These are phyloP conservation scores for Cephalopterus ornatus DNA, from an alignment of 2,113 vertebrate species.

Conservation along the genomic window DNA sequence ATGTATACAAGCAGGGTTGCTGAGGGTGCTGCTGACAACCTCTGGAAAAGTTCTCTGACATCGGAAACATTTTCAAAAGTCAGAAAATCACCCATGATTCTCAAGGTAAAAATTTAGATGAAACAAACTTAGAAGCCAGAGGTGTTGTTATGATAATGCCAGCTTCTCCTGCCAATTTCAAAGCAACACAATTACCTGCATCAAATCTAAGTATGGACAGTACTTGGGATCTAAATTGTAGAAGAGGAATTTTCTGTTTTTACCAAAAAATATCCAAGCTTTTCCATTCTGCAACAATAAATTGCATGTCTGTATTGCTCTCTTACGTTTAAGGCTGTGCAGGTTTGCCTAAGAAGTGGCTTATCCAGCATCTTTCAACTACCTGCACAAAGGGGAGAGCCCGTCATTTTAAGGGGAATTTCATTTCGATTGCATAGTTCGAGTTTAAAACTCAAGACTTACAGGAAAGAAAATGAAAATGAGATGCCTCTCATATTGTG, in stretches of 20 bases:
- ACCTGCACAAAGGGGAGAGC: neutral
- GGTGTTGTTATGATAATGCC: neutral
- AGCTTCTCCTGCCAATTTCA: slow-evolving; percentile 27
- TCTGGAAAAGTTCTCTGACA: neutral
- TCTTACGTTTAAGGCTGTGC: neutral
- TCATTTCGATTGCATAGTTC: neutral
- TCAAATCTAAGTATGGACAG: neutral
- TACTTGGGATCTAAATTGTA: neutral
- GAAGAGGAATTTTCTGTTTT: neutral
- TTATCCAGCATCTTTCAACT: neutral
- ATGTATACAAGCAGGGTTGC: neutral
- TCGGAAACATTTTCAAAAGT: neutral
- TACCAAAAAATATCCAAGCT: neutral
- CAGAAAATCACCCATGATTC: neutral
- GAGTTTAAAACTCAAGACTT: slow-evolving; percentile 40
- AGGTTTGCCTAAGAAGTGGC: neutral
- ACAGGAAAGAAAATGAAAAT: slow-evolving; percentile 34
- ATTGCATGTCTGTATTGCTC: neutral
- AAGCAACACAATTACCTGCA: neutral
- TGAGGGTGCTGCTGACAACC: neutral
- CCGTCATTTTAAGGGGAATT: neutral
- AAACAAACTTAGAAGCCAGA: neutral
- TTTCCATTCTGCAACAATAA: neutral
- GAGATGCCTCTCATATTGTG: slow-evolving; percentile 26
- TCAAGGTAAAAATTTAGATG: neutral